Percentiles rank a stretch among this genome's conserved stretches.
Evolutionary conservation across 1,140 invertebrate species (phyloP).

Genomic region (Drosophila takahashii): DNA sequence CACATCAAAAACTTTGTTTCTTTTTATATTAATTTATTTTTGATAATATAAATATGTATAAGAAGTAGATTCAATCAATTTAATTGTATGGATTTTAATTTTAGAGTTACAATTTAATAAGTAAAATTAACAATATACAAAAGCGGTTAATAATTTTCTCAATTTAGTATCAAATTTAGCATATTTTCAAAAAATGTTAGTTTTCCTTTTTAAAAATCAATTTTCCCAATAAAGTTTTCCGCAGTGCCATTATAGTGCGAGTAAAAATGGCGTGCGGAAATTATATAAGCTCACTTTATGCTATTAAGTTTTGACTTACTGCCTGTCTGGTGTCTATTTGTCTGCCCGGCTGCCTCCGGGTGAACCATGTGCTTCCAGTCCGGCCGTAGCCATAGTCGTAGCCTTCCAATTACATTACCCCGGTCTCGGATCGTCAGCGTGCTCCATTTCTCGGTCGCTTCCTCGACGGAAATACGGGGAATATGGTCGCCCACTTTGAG

Average conservation of each 20-base stretch:
- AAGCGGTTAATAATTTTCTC: too few species aligned
- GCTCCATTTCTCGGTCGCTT: slow-evolving; percentile 53
- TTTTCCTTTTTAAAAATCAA: not conserved
- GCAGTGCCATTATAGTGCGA: slow-evolving; percentile 23
- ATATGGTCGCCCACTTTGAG: slow-evolving; percentile 17
- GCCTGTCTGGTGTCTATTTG: slow-evolving; percentile 14
- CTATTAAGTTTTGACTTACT: slow-evolving; percentile 63
- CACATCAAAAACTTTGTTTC: too few species aligned
- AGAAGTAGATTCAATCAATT: too few species aligned
- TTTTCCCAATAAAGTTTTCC: not conserved
- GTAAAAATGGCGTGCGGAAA: slow-evolving; percentile 60
- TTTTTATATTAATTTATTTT: too few species aligned
- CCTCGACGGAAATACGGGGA: slow-evolving; percentile 48
- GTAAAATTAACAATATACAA: too few species aligned
- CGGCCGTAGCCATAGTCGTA: slow-evolving; percentile 11
- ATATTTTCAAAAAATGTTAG: not conserved
- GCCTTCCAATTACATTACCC: slow-evolving; percentile 47
- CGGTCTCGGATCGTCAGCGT: slow-evolving; percentile 29
- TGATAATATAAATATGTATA: too few species aligned
- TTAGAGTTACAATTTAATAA: too few species aligned
- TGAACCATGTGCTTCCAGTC: slow-evolving; percentile 9
- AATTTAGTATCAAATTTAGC: too few species aligned
- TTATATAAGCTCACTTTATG: slow-evolving; percentile 70
- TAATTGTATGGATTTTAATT: too few species aligned
- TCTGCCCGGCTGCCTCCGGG: slow-evolving; percentile 10